A percentile compares a stretch with the other conserved stretches of the same genome.
Evolutionary conservation across 1,140 invertebrate species (phyloP).

Genomic region (Panagrolaimus sp.): DNA sequence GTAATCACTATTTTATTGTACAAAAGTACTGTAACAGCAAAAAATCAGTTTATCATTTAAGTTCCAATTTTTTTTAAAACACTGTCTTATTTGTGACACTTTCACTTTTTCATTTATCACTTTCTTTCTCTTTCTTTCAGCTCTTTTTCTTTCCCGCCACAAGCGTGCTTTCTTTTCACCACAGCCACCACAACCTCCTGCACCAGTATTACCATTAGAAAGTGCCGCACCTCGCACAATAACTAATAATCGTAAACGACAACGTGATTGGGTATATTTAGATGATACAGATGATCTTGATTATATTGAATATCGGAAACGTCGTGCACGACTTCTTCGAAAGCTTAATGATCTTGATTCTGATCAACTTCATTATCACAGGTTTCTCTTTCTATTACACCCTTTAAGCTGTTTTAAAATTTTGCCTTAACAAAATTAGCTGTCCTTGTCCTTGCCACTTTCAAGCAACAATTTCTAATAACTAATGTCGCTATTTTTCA

Average conservation of each 20-base stretch:
- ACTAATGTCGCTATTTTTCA: too few species aligned
- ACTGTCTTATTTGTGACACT: background rate
- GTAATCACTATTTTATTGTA: too few species aligned
- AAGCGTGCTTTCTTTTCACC: background rate
- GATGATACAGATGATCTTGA: slow-evolving; percentile 7
- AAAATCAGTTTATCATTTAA: too few species aligned
- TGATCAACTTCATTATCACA: background rate
- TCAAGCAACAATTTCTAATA: too few species aligned
- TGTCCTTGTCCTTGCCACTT: too few species aligned
- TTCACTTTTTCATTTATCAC: background rate
- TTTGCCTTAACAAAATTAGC: too few species aligned
- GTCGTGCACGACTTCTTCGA: slow-evolving; percentile 3
- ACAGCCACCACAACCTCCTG: too few species aligned
- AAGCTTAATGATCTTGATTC: background rate
- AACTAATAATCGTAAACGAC: background rate
- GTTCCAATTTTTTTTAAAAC: too few species aligned
- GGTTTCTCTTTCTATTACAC: background rate
- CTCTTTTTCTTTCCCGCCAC: slow-evolving; percentile 5
- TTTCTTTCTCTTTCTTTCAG: background rate
- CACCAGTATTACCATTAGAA: too few species aligned
- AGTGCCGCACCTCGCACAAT: too few species aligned
- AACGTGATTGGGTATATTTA: slow-evolving; percentile 13
- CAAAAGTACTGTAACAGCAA: too few species aligned
- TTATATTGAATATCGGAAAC: background rate
- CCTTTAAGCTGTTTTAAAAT: too few species aligned